phyloP scores from a whole-genome alignment of 2,888 invertebrate genomes.

The Glaucopsyche alexis region DNA sequence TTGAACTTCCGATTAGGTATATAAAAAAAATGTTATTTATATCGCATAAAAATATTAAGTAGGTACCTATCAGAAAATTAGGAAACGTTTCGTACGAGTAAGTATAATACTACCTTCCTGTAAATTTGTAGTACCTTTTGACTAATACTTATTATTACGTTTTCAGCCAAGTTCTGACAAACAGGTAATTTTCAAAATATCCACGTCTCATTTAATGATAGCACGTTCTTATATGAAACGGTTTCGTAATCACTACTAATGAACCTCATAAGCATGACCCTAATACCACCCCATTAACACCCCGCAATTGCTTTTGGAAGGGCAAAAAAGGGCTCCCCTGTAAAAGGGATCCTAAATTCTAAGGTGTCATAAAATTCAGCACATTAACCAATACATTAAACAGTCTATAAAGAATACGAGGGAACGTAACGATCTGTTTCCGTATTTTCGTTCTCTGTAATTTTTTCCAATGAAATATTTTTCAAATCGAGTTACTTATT shows the following conservation, averaged over 20 bases:
- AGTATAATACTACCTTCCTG: no score
- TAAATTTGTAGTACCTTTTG: background rate
- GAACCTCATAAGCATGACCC: constrained; percentile 73
- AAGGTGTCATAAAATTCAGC: constrained; percentile 64
- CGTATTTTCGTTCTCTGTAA: constrained; percentile 29
- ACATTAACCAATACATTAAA: constrained; percentile 57
- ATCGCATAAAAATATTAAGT: no score
- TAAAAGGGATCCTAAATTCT: constrained; percentile 50
- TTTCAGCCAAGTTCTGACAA: constrained; percentile 28
- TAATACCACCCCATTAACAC: constrained; percentile 70
- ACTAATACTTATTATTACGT: constrained; percentile 35
- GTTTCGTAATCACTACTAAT: constrained; percentile 69
- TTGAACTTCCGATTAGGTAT: no score
- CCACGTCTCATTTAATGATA: constrained; percentile 71
- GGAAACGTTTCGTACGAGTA: no score
- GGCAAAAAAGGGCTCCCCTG: constrained; percentile 62
- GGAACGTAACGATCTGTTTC: constrained; percentile 2
- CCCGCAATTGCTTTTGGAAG: constrained; percentile 63
- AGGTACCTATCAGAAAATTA: no score
- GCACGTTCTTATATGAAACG: constrained; percentile 74
- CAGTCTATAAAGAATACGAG: constrained; percentile 38
- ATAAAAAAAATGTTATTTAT: no score
- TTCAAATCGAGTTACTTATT: constrained; percentile 31
- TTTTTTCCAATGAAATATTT: constrained; percentile 22
- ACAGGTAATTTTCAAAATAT: constrained; percentile 66